Conservation (phyloP, 1,140 invertebrate species). For the Leptopilina boulardi region DNA sequence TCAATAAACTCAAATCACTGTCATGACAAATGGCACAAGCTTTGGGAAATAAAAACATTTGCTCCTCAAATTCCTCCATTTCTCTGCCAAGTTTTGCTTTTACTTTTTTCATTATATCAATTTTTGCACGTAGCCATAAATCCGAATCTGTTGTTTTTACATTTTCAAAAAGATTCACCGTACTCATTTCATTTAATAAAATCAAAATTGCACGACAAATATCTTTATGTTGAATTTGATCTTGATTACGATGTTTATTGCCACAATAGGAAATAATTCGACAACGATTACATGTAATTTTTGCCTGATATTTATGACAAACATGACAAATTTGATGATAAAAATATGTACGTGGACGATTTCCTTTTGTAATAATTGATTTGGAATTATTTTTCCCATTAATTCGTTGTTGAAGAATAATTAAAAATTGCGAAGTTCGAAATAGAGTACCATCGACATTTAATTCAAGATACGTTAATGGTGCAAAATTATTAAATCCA, state of each 20-base stretch:
- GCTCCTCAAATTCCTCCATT: neutral
- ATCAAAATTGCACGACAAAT: neutral
- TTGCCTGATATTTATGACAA: neutral
- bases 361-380: neutral
- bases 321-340: neutral
- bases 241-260: conserved; percentile 4
- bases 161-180: neutral
- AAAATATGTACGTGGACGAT: neutral
- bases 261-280: neutral
- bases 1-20: neutral
- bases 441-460: too few species aligned
- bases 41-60: neutral
- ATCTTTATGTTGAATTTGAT: neutral
- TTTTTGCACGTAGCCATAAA: neutral
- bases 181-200: neutral
- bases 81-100: neutral
- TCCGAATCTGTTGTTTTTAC: neutral
- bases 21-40: neutral
- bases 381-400: neutral
- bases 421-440: neutral
- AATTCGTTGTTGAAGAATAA: neutral
- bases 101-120: neutral
- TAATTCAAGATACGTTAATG: neutral
- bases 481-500: neutral
- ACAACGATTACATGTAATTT: conserved; percentile 8